phyloP scores from a whole-genome alignment of 2,888 invertebrate genomes.

The Arctia plantaginis region DNA sequence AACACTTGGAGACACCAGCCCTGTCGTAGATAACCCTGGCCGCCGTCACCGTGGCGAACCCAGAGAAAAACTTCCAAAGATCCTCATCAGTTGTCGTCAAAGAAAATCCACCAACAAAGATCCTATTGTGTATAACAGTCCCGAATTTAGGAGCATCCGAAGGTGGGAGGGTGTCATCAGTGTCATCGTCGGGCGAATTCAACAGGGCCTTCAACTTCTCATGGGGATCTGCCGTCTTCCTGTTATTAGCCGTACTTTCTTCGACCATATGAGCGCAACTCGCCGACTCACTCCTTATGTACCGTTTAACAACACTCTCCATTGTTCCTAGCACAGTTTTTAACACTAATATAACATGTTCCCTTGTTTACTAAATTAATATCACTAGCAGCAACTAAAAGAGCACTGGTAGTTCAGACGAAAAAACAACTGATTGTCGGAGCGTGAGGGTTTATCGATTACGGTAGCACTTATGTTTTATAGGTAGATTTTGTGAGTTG shows the following conservation, averaged over 20 bases:
- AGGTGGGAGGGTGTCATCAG: conserved; percentile 79
- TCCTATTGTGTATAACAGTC: conserved; percentile 96
- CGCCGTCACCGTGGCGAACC: conserved; percentile 95
- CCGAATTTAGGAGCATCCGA: conserved; percentile 88
- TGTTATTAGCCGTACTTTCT: conserved; percentile 73
- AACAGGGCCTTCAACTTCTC: conserved; percentile 80
- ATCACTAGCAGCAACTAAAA: conserved; percentile 75
- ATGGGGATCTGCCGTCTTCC: conserved; percentile 79
- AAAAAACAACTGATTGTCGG: conserved; percentile 67
- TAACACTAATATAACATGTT: conserved; percentile 76
- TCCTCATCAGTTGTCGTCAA: conserved; percentile 97
- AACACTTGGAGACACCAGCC: conserved; percentile 97
- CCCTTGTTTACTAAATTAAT: conserved; percentile 84
- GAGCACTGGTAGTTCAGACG: conserved; percentile 66
- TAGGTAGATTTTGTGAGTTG: conserved; percentile 66
- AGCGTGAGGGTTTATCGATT: conserved; percentile 61
- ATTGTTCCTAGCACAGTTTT: conserved; percentile 61
- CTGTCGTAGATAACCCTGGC: conserved; percentile 98
- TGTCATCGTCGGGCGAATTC: conserved; percentile 80
- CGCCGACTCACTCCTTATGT: conserved; percentile 81
- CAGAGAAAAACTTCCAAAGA: conserved; percentile 95
- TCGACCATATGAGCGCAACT: conserved; percentile 84
- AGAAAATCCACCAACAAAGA: conserved; percentile 98
- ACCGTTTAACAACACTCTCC: conserved; percentile 79
- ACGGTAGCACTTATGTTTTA: conserved; percentile 55